Percentiles rank a stretch among this genome's conserved stretches.
phyloP scores from a whole-genome alignment of 2,113 vertebrate genomes.

The Myotis lucifugus region DNA sequence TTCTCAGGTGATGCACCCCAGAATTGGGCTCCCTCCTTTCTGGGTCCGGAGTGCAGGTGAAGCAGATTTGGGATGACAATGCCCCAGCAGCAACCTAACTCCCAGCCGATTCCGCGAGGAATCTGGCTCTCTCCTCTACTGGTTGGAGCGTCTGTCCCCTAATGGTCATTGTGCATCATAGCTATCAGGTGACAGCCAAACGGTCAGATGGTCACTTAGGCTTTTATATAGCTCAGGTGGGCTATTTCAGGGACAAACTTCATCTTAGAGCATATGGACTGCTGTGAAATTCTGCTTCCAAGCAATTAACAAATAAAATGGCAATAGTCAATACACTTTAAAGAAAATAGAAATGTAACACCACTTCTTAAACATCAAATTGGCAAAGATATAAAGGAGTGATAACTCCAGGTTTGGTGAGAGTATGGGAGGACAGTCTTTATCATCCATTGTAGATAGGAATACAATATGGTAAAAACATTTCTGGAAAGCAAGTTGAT shows the following conservation, averaged over 20 bases:
- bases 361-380: not conserved
- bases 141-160: too few relatives aligned
- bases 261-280: not conserved
- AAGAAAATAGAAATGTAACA: not conserved
- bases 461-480: not conserved
- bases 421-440: not conserved
- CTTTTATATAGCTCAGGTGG: not conserved
- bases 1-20: too few relatives aligned
- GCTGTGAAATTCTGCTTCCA: not conserved
- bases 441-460: not conserved
- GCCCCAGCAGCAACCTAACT: too few relatives aligned
- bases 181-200: too few relatives aligned
- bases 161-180: too few relatives aligned
- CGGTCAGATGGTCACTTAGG: too few relatives aligned
- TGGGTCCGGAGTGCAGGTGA: too few relatives aligned
- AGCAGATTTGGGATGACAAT: too few relatives aligned
- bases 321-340: not conserved
- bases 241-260: not conserved
- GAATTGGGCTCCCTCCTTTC: too few relatives aligned
- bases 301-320: not conserved
- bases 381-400: not conserved
- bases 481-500: constrained; percentile 26
- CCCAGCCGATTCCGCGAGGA: too few relatives aligned
- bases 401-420: not conserved
- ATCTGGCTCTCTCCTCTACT: too few relatives aligned